Percentiles rank a stretch among this genome's conserved stretches.
These are phyloP conservation scores for Penaeus vannamei DNA, from an alignment of 1,140 invertebrate species.

Conservation along the genomic window DNA sequence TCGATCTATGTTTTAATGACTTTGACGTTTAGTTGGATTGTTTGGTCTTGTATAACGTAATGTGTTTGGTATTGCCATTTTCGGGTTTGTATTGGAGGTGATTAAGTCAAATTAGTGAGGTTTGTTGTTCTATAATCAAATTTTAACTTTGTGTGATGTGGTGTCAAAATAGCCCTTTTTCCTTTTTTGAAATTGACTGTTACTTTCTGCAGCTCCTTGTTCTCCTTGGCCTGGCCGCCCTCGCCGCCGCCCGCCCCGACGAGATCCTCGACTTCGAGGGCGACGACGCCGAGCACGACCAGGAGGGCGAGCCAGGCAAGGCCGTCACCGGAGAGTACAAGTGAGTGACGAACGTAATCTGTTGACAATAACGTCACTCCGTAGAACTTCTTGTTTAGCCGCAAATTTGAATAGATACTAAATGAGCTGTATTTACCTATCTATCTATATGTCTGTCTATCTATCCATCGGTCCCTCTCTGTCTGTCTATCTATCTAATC, in stretches of 20 bases:
- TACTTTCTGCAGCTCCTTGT: neutral
- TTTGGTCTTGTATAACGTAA: too few species aligned
- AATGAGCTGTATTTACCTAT: too few species aligned
- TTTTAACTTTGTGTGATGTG: neutral
- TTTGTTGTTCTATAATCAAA: too few species aligned
- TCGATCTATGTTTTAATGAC: too few species aligned
- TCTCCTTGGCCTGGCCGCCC: neutral
- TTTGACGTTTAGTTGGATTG: too few species aligned
- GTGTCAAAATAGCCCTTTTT: neutral
- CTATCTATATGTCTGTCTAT: neutral
- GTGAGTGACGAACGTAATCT: neutral
- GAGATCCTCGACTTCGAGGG: constrained; percentile 13
- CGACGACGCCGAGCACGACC: constrained; percentile 5
- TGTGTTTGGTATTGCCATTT: too few species aligned
- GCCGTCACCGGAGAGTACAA: neutral
- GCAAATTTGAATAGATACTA: neutral
- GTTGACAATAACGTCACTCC: neutral
- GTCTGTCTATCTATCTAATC: neutral
- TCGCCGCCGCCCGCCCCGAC: neutral
- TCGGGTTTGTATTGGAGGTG: too few species aligned
- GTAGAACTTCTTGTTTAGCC: neutral
- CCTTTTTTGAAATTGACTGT: neutral
- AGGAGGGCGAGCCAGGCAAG: neutral
- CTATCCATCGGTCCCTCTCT: neutral
- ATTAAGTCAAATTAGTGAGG: too few species aligned